Conservation (phyloP, 2,113 vertebrate species). For the Elephas maximus region DNA sequence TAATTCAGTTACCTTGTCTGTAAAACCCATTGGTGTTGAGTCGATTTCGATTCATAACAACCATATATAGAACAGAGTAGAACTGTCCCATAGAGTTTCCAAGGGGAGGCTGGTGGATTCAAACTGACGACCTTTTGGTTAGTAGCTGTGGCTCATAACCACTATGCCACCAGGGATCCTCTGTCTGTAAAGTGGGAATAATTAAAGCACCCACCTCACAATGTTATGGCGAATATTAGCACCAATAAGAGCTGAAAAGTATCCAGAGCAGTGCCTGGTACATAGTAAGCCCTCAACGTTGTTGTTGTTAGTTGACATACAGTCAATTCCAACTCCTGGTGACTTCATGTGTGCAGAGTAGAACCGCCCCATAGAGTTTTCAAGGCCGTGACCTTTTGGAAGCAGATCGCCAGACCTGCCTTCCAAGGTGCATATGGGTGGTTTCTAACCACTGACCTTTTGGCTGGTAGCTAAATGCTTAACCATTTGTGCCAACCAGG, state of each 20-base stretch:
- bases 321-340: neutral
- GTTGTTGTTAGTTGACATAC: neutral
- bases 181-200: neutral
- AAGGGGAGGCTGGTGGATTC: no score
- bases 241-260: neutral
- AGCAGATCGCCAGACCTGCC: neutral
- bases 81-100: no score
- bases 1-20: neutral
- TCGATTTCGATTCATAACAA: no score
- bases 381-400: neutral
- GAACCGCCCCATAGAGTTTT: neutral
- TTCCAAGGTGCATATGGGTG: neutral
- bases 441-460: neutral
- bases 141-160: no score
- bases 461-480: neutral
- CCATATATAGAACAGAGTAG: no score
- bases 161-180: no score
- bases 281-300: neutral
- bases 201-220: neutral
- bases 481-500: neutral
- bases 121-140: no score
- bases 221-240: neutral
- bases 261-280: neutral
- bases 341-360: neutral
- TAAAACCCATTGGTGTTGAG: neutral